Percentiles rank a stretch among this genome's conserved stretches.
Conservation (phyloP, 2,113 vertebrate species). For the Diphyllodes magnificus region DNA sequence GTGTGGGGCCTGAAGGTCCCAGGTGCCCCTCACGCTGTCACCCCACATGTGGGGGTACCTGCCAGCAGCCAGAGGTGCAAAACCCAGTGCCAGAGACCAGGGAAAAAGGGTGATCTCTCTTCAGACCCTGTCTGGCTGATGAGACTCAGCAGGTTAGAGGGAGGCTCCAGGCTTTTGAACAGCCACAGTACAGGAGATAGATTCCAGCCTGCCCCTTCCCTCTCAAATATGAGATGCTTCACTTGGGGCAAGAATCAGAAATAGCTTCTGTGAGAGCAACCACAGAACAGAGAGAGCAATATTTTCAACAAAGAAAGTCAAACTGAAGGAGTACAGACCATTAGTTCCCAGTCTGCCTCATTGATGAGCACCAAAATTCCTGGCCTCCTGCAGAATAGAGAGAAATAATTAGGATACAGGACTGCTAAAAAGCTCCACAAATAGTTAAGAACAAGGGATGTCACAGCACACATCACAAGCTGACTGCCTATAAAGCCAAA, state of each 20-base stretch:
- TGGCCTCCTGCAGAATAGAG: conserved; percentile 83
- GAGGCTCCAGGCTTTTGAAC: not conserved
- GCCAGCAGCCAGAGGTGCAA: not conserved
- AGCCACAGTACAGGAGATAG: not conserved
- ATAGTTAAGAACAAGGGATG: conserved; percentile 31
- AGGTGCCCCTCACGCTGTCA: not conserved
- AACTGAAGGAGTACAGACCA: conserved; percentile 81
- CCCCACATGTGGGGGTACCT: not conserved
- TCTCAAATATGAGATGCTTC: not conserved
- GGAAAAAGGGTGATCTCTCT: not conserved
- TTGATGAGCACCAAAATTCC: conserved; percentile 98
- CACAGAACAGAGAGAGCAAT: not conserved
- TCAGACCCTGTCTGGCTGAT: not conserved
- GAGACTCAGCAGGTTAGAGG: conserved; percentile 17
- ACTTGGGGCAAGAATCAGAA: conserved; percentile 40
- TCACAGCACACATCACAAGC: conserved; percentile 2
- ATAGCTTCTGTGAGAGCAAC: conserved; percentile 2
- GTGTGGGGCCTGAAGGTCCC: not conserved
- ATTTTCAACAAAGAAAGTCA: conserved; percentile 31
- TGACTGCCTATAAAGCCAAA: not conserved
- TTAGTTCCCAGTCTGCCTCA: conserved; percentile 96
- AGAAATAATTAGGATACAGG: conserved; percentile 37
- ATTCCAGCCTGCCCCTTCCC: conserved; percentile 14
- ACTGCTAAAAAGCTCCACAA: conserved; percentile 16
- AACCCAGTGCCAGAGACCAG: not conserved